Base-by-base conservation (phyloP, 2,113 vertebrate species). In the Cricetomys ansorgei region DNA sequence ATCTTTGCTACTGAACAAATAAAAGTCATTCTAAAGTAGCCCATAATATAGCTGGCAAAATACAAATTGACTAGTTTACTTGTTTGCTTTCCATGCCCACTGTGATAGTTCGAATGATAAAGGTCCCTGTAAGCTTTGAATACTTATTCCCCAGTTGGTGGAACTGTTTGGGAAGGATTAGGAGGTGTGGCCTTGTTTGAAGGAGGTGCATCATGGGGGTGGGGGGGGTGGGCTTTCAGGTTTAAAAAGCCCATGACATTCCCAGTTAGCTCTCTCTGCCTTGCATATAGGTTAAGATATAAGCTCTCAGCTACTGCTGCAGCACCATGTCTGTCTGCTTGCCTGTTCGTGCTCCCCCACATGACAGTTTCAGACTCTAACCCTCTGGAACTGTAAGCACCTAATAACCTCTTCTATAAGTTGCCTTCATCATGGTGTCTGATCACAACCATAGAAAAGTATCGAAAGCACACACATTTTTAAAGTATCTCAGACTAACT, bases 311-410 rank as follows among this genome's bases (percentile, higher is more conserved):
- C n/a, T n/a, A n/a, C n/a, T n/a, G n/a, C n/a, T n/a, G n/a, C n/a
- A n/a, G n/a, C n/a, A n/a, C n/a, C n/a, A n/a, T 64, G 21, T 21
- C 69, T 70, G 16, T 7, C 62, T 64, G 23, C 62, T 23, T 64
- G 19, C 19, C 19, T 53, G 5, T 11, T 7, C 13, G 17, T n/a
- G 77, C 1, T 55, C 2, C 37, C 5, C 8, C 1, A 19, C 37
- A 25, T 40, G 53, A 11, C n/a, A 11, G 77, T n/a, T 53, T n/a
- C 13, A 53, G 37, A 80, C 34, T n/a, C 3, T n/a, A 80, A 80
- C 34, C 17, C 21, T 80, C 77, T 80, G 77, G 34, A 80, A 57
- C 77, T 13, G 0, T 57, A n/a, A 80, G 53, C 34, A 80, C 19
- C 77, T 57, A 57, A 80, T 43, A 57, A 57, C 23, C 53, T 57